Evolutionary conservation across 2,888 invertebrate species (phyloP), one percentile per base, ranked within the genome.

Genomic region (Xanthia icteritia): DNA sequence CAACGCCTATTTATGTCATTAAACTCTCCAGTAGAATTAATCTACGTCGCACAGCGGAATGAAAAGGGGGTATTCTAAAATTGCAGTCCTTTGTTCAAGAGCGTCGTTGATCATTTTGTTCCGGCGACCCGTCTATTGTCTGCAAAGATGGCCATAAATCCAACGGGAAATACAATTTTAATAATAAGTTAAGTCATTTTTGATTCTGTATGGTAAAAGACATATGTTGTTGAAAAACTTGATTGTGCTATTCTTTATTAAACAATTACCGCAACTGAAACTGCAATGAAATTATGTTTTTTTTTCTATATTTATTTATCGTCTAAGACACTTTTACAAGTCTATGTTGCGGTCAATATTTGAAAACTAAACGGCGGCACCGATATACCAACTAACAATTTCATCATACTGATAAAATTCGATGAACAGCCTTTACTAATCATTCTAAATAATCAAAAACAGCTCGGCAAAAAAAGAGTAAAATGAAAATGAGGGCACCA

Each of bases 31-130:
- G 82, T 76, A 75, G 86, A 89, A 90, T 89, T 86, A 86, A 85
- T 89, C 88, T 56, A 79, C 77, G 86, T 85, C 83, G 71, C 78
- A 71, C 77, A 77, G 75, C 70, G 70, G 75, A 88, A 88, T 87
- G 84, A 88, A 87, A 90, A 84, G 88, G 85, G 88, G 88, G 83
- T 79, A 87, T 91, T 89, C 89, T 88, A 82, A 91, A 91, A 92
- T 91, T 90, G 90, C 89, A 90, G 82, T 82, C 89, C 88, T 91
- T 94, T 93, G 93, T 93, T 90, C 69, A 61, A 51, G 56, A 77
- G 81, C 73, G 84, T 76, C 88, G 90, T 89, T 90, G 93, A 92
- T 93, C 92, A 92, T 91, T 93, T 92, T 88, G 88, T 89, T 85
- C 84, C 82, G 84, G 67, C 76, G 73, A 72, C 64, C 82, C 72